Evolutionary conservation across 2,888 invertebrate genomes (phyloP), one percentile per base, ranked within the genome.

Genomic region (Caenorhabditis virilis): DNA sequence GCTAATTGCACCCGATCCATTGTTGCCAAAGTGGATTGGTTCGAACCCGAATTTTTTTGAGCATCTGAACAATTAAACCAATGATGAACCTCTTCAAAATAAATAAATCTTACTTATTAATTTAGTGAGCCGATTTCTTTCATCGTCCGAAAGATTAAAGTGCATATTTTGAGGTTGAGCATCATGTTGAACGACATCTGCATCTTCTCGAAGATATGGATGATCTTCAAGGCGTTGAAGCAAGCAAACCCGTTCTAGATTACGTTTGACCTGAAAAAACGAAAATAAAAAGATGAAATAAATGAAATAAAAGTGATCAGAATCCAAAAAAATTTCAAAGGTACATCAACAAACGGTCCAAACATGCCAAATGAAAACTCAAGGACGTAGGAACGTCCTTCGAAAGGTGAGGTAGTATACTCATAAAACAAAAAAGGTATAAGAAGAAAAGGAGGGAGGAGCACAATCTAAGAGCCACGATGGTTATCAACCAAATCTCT

Each of bases 181-280:
- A 16, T 48, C 54, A 11, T 58, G 49, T 25, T 50, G 51, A 5
- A 26, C 33, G 6, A 65, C 47, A 26, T 60, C 65, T 4, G 36
- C 20, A 16, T 65, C 65, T 27, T 58, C 65, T 13, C 60, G 60
- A 22, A 65, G 56, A 36, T 65, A 65, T 6, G 65, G 65, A 45
- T 65, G 60, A 16, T 65, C 65, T 46, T 65, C 65, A 30, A 65
- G 60, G 2, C 65, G 52, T 20, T 30, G 50, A 23, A 65, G 52
- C 30, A 65, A 18, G 18, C 60, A 65, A 3, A 65, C 60, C 5
- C 60, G 55, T 30, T 60, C 56, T 18, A 53, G 56, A 46, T 65
- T 65, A 18, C 51, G 46, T 23, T 65, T 60, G 7, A 65, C 65
- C 65, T 65, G 38, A 9, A 65, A 51, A 39, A 7, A 46, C 4